Percentiles rank a stretch among this genome's conserved stretches.
phyloP scores from a whole-genome alignment of 2,797 vertebrate genomes.

The Darevskia nairensis region DNA sequence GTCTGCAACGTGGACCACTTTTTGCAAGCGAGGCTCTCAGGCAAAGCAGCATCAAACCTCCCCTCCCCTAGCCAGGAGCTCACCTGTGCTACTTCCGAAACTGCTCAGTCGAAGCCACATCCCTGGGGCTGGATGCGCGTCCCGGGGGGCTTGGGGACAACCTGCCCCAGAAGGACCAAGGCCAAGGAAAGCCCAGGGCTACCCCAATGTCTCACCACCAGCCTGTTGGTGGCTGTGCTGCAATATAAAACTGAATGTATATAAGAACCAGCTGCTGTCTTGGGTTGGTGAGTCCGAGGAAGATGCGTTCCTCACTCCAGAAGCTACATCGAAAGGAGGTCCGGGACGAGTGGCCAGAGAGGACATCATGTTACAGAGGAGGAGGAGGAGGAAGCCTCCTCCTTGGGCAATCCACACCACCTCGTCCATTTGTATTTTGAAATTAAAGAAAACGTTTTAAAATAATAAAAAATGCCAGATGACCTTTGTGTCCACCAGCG shows the following conservation, averaged over 20 bases:
- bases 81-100: neutral
- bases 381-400: neutral
- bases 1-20: no score
- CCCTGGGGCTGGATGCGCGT: neutral
- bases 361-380: neutral
- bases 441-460: conserved; percentile 19
- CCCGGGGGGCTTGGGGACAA: neutral
- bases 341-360: rapidly evolving
- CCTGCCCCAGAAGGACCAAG: neutral
- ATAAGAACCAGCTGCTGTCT: neutral
- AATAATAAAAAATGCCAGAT: neutral
- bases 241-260: no score
- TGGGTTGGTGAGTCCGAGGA: no score
- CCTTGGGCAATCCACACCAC: neutral
- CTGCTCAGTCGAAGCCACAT: neutral
- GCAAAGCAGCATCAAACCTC: no score
- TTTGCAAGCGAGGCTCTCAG: no score
- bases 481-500: neutral
- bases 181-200: neutral
- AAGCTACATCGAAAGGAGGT: neutral
- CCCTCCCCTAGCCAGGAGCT: neutral
- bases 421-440: neutral
- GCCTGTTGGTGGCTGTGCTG: no score
- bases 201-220: neutral
- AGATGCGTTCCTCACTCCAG: neutral